Evolutionary conservation across 2,113 vertebrate species (phyloP), one percentile per base, ranked within the genome.

Genomic region (Oenanthe melanoleuca): DNA sequence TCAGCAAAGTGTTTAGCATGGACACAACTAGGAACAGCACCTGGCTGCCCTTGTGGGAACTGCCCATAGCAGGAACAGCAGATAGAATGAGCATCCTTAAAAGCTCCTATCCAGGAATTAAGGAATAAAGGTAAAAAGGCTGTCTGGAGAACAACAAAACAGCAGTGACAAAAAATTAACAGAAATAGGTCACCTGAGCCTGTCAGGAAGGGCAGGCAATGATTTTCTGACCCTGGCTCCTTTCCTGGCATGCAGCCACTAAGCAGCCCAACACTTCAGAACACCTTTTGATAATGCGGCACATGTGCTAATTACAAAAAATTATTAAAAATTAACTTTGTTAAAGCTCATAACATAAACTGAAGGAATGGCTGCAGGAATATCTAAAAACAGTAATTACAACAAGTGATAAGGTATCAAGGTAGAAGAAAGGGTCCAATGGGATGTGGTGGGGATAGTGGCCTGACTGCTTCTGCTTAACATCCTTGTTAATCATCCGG

Each of bases 401-500:
- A 4, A 57, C 21, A 92, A 80, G 77, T 13, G 77, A 91, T 86
- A 88, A 93, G 75, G 56, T 95, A 89, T 75, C 84, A 75, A 77
- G 70, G 85, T 56, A 82, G 75, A 56, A 88, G 64, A 44, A 83
- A 84, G 20, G 12, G 37, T 84, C 75, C 92, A 78, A 3, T 25
- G 90, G 83, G 86, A 94, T 91, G 88, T 12, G 42, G 67, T 47
- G 64, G 85, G 80, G 72, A 85, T 29, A 59, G 88, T 24, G 60
- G 67, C 75, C 81, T 23, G 64, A 44, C 81, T 78, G 85, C 56
- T 77, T 93, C 92, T 97, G 93, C 77, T 96, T 92, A 94, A 93
- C 95, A 78, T 95, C 93, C 90, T 38, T 88, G 84, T 65, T 93
- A 94, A 95, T 84, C 75, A 91, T 64, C 72, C 21, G 12, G 69